Conservation (phyloP, 2,113 vertebrate genomes). For the Proteles cristata region DNA sequence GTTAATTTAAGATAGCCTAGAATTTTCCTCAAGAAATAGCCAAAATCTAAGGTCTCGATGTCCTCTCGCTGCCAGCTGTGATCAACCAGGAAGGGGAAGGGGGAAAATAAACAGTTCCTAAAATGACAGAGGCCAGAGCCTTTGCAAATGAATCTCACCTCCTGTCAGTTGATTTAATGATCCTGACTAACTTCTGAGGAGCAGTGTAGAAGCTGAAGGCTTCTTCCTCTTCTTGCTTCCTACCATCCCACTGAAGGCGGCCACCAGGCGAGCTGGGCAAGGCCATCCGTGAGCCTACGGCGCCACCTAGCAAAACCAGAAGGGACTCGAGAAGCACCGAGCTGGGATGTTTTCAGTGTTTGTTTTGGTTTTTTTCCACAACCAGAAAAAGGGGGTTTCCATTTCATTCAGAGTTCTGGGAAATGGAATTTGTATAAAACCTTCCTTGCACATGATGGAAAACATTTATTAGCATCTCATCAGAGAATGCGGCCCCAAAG, state of each 20-base stretch:
- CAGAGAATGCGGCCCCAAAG: conserved; percentile 47
- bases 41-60: background rate
- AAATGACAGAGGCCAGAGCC: background rate
- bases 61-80: background rate
- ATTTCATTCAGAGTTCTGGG: conserved; percentile 78
- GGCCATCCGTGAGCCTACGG: background rate
- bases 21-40: conserved; percentile 19
- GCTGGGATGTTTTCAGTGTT: background rate
- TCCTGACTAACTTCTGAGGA: background rate
- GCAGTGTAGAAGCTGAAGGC: fast-evolving
- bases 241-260: fast-evolving
- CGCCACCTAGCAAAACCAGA: conserved; percentile 69
- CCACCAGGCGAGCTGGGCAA: fast-evolving
- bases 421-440: conserved; percentile 72
- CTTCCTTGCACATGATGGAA: conserved; percentile 56
- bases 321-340: background rate
- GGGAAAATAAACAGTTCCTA: background rate
- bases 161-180: background rate
- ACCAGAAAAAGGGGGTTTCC: conserved; percentile 77
- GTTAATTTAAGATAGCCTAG: background rate
- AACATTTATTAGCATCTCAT: conserved; percentile 66
- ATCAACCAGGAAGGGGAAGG: background rate
- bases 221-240: background rate
- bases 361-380: conserved; percentile 35
- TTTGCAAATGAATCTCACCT: background rate